Percentiles rank a stretch among this genome's conserved stretches.
Evolutionary conservation across 2,113 vertebrate species (phyloP).

Genomic region (Rhea americana): DNA sequence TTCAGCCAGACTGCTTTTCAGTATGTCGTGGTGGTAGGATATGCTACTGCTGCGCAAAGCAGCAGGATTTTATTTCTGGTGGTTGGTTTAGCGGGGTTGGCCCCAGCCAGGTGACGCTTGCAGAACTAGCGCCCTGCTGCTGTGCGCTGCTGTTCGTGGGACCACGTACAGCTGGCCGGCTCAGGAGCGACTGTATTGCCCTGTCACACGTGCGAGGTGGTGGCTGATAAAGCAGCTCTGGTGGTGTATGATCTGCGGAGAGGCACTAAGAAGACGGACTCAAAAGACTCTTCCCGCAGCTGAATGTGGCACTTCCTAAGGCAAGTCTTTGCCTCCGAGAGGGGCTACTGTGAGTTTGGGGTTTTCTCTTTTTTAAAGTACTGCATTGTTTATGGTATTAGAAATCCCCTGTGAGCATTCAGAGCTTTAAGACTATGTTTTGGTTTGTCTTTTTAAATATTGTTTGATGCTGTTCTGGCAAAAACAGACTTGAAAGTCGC

Average conservation of each 20-base stretch:
- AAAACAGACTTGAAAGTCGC: background rate
- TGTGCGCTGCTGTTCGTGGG: too few relatives aligned
- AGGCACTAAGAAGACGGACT: background rate
- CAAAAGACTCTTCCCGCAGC: background rate
- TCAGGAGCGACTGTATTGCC: fast-evolving
- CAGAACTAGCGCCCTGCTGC: background rate
- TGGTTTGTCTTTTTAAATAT: background rate
- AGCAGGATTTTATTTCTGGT: background rate
- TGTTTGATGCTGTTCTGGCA: background rate
- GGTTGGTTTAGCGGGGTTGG: background rate
- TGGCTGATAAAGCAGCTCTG: background rate
- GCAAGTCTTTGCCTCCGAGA: background rate
- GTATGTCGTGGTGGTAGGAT: fast-evolving
- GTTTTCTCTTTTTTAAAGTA: background rate
- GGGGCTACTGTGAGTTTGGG: background rate
- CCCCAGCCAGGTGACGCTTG: background rate
- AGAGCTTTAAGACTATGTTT: background rate
- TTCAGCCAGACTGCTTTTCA: background rate
- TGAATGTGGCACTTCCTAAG: background rate
- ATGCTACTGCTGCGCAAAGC: background rate
- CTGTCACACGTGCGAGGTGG: too few relatives aligned
- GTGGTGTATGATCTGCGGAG: background rate
- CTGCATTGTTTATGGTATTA: background rate
- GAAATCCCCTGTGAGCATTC: background rate
- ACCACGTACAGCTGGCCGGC: fast-evolving